Percentiles rank a stretch among this genome's conserved stretches.
Conservation (phyloP, 2,797 vertebrate genomes). For the Parambassis ranga region DNA sequence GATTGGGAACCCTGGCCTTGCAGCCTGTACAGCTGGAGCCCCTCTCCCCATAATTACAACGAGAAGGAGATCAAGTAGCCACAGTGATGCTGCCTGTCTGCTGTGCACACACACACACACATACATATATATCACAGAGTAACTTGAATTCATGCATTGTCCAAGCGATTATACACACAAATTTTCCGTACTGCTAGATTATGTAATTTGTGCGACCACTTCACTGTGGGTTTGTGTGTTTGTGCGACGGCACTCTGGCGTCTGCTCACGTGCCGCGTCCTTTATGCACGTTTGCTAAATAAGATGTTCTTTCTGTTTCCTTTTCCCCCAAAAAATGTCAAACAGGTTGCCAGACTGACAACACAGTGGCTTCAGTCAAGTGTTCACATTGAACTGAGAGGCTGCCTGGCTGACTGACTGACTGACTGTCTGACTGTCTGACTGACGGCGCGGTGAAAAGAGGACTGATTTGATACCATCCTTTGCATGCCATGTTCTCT, state of each 20-base stretch:
- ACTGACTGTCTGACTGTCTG: conserved; percentile 56
- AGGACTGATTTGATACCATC: conserved; percentile 64
- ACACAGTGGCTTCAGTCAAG: conserved; percentile 71
- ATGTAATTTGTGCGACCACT: conserved; percentile 41
- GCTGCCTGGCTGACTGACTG: no score
- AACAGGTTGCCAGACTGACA: conserved; percentile 55
- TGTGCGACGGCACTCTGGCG: not conserved
- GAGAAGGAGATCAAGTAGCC: conserved; percentile 68
- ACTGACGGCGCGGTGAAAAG: conserved; percentile 71
- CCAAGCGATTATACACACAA: conserved; percentile 24
- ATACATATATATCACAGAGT: conserved; percentile 3
- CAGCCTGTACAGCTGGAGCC: conserved; percentile 79
- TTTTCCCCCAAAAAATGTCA: conserved; percentile 15
- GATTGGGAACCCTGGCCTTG: conserved; percentile 64
- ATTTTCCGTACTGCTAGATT: conserved; percentile 23
- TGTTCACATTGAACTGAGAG: no score
- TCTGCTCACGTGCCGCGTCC: conserved; percentile 2
- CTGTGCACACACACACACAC: conserved; percentile 16
- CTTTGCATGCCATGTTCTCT: conserved; percentile 52
- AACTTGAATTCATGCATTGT: conserved; percentile 17
- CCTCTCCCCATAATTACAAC: conserved; percentile 80
- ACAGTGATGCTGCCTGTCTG: conserved; percentile 66
- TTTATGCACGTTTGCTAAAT: conserved; percentile 34
- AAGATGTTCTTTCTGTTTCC: not conserved
- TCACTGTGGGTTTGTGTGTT: conserved; percentile 13